A percentile compares a stretch with the other conserved stretches of the same genome.
Conservation (phyloP, 1,140 invertebrate genomes). For the Leptinotarsa texana region DNA sequence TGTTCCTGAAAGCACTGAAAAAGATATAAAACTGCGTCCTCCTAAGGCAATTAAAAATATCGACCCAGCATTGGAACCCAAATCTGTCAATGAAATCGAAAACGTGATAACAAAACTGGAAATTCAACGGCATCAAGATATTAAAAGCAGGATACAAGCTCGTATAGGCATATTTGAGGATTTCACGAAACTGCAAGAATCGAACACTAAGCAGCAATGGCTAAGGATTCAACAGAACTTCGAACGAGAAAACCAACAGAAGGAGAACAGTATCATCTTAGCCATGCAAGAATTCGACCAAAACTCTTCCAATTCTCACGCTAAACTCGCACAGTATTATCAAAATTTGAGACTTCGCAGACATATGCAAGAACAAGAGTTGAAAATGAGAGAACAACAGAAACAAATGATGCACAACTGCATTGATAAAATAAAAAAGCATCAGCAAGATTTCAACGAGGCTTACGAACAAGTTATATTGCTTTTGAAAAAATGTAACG, state of each 20-base stretch:
- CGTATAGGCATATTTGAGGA: conserved; percentile 39
- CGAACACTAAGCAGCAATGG: conserved; percentile 43
- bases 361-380: conserved; percentile 54
- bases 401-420: conserved; percentile 52
- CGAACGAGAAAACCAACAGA: conserved; percentile 49
- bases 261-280: conserved; percentile 47
- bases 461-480: conserved; percentile 54
- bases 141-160: conserved; percentile 41
- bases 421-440: conserved; percentile 49
- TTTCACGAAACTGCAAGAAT: conserved; percentile 42
- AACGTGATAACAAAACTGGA: conserved; percentile 44
- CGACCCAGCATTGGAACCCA: not conserved
- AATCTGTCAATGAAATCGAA: conserved; percentile 29
- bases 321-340: conserved; percentile 51
- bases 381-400: conserved; percentile 54
- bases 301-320: conserved; percentile 48
- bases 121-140: conserved; percentile 47
- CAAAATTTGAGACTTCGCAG: conserved; percentile 52
- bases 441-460: conserved; percentile 48
- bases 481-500: conserved; percentile 51
- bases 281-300: conserved; percentile 52
- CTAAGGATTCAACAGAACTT: conserved; percentile 51
- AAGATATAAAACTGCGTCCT: not conserved
- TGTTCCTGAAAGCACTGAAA: conserved; percentile 1
- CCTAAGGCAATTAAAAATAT: not conserved